Evolutionary conservation across 2,113 vertebrate species (phyloP).

Genomic region (Larimichthys crocea): DNA sequence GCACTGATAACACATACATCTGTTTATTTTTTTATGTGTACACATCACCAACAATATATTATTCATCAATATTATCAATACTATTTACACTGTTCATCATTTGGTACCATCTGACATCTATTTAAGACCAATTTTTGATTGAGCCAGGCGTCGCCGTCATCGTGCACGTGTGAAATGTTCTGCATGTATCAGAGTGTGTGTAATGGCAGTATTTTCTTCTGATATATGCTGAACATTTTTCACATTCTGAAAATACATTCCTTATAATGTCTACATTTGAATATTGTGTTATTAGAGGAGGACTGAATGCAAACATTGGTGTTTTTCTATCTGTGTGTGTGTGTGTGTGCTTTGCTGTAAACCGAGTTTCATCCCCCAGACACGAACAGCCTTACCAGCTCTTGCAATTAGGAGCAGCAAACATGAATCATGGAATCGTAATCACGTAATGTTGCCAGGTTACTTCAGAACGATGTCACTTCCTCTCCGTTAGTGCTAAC

Average conservation of each 20-base stretch:
- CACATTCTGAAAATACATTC: slow-evolving; percentile 33
- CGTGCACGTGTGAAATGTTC: slow-evolving; percentile 48
- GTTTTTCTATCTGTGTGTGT: background rate
- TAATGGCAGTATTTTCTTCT: slow-evolving; percentile 65
- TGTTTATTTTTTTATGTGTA: slow-evolving; percentile 62
- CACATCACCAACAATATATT: slow-evolving; percentile 81
- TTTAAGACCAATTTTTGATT: slow-evolving; percentile 47
- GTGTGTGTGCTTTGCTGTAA: slow-evolving; percentile 41
- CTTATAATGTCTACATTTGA: background rate
- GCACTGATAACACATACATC: slow-evolving; percentile 75
- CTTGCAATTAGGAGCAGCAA: slow-evolving; percentile 52
- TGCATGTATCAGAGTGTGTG: slow-evolving; percentile 55
- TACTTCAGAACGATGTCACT: slow-evolving; percentile 39
- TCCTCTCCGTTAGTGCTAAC: slow-evolving; percentile 63
- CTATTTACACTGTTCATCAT: slow-evolving; percentile 81
- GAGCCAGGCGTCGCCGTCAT: slow-evolving; percentile 14
- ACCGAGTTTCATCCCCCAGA: slow-evolving; percentile 10
- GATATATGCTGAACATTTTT: slow-evolving; percentile 50
- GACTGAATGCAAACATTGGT: slow-evolving; percentile 42
- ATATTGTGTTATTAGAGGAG: slow-evolving; percentile 16
- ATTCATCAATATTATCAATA: slow-evolving; percentile 71
- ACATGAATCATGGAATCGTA: slow-evolving; percentile 44
- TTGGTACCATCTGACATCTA: slow-evolving; percentile 77
- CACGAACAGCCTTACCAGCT: slow-evolving; percentile 29
- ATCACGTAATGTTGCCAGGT: slow-evolving; percentile 59